phyloP scores from a whole-genome alignment of 2,797 vertebrate genomes.

The Dicrostonyx torquatus region DNA sequence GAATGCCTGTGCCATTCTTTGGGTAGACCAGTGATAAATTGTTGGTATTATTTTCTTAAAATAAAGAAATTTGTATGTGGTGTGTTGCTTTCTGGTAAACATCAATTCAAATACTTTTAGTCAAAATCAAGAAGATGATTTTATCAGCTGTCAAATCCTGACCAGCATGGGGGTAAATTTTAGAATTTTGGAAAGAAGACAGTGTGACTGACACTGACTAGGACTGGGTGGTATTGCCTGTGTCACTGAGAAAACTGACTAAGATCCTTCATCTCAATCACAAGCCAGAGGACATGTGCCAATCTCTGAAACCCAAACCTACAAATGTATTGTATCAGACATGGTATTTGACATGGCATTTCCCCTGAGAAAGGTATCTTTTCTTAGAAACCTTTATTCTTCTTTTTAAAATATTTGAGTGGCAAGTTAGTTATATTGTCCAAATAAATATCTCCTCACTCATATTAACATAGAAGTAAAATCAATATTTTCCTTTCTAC shows the following conservation, averaged over 20 bases:
- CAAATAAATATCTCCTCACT: not conserved
- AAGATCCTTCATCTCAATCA: not conserved
- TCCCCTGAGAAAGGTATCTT: not conserved
- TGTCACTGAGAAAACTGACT: not conserved
- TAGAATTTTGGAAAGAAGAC: not conserved
- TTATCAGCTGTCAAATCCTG: not conserved
- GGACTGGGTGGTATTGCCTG: not conserved
- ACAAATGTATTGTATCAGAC: not conserved
- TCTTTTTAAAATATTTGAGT: slow-evolving; percentile 12
- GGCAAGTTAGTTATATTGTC: not conserved
- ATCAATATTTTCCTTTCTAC: not conserved
- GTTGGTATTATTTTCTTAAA: not conserved
- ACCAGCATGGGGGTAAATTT: not conserved
- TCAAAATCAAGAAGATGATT: not conserved
- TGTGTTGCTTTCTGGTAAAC: not conserved
- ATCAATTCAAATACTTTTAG: not conserved
- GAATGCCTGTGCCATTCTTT: not conserved
- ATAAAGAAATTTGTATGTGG: not conserved
- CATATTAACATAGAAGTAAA: not conserved
- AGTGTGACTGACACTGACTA: not conserved
- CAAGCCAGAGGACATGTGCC: not conserved
- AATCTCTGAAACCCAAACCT: not conserved
- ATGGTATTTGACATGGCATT: not conserved
- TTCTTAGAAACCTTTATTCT: slow-evolving; percentile 23
- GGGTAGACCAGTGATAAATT: not conserved